Conservation (phyloP, 2,113 vertebrate species). For the Dunckerocampus dactyliophorus region DNA sequence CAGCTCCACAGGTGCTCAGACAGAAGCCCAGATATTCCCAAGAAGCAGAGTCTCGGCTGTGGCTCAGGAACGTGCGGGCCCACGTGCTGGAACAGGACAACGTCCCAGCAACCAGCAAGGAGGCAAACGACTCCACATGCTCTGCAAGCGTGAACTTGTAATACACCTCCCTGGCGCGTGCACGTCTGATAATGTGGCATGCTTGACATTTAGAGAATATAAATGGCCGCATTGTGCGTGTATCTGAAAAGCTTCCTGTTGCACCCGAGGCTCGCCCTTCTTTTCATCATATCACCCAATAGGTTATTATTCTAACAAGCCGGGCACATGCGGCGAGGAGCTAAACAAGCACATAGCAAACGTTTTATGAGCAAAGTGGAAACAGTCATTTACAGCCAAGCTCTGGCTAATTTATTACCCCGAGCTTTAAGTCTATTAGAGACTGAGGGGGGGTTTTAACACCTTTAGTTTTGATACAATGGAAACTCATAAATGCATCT, state of each 20-base stretch:
- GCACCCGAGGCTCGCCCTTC: conserved; percentile 23
- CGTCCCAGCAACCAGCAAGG: conserved; percentile 26
- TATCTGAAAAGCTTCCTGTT: conserved; percentile 58
- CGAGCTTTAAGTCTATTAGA: conserved; percentile 52
- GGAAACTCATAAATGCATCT: conserved; percentile 44
- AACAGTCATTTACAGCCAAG: conserved; percentile 71
- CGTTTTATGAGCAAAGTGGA: conserved; percentile 71
- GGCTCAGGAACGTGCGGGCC: conserved; percentile 37
- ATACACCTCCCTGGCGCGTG: conserved; percentile 2
- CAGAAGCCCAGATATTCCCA: conserved; percentile 43
- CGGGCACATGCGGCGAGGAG: conserved; percentile 55
- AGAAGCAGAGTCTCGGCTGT: conserved; percentile 32
- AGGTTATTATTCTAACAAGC: conserved; percentile 68
- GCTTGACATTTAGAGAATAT: conserved; percentile 31
- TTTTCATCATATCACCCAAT: conserved; percentile 45
- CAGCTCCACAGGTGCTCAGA: conserved; percentile 66
- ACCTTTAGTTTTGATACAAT: conserved; percentile 48
- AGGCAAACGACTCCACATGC: conserved; percentile 6
- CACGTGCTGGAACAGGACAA: conserved; percentile 37
- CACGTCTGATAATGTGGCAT: conserved; percentile 1
- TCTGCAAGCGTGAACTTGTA: conserved; percentile 9
- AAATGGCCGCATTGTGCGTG: conserved; percentile 37
- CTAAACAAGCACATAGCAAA: conserved; percentile 69
- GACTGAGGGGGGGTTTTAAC: conserved; percentile 42
- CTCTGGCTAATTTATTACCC: conserved; percentile 64